Evolutionary conservation across 2,797 vertebrate species (phyloP).

Genomic region (Gobionotothen gibberifrons): DNA sequence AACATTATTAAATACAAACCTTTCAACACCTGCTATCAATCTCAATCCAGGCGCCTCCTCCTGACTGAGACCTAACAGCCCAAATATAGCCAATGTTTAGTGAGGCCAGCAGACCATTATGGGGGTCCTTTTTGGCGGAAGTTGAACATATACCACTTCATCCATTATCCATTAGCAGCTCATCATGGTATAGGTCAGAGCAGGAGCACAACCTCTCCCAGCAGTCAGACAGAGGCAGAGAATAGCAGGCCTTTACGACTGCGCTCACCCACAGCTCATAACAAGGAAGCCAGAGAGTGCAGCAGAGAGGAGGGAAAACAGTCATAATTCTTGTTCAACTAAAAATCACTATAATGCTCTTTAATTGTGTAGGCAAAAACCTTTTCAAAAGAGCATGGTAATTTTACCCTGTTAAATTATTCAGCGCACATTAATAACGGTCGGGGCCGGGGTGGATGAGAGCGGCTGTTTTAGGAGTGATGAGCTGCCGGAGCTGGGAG

Average conservation of each 20-base stretch:
- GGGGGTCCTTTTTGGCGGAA: slow-evolving; percentile 59
- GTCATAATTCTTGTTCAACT: slow-evolving; percentile 83
- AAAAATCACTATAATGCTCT: slow-evolving; percentile 87
- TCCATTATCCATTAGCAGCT: slow-evolving; percentile 83
- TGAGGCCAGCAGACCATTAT: slow-evolving; percentile 64
- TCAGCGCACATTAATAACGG: slow-evolving; percentile 88
- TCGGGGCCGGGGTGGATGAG: slow-evolving; percentile 76
- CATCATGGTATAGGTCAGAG: slow-evolving; percentile 77
- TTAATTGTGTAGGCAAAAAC: slow-evolving; percentile 89
- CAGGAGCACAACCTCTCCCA: slow-evolving; percentile 70
- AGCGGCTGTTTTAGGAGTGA: slow-evolving; percentile 84
- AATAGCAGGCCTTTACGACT: slow-evolving; percentile 46
- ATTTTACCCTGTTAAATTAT: slow-evolving; percentile 89
- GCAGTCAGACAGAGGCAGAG: slow-evolving; percentile 51
- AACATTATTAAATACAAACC: not conserved
- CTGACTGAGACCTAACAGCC: slow-evolving; percentile 50
- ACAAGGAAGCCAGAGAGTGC: slow-evolving; percentile 58
- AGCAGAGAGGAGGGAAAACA: slow-evolving; percentile 65
- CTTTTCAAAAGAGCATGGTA: slow-evolving; percentile 88
- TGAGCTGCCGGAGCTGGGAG: slow-evolving; percentile 79
- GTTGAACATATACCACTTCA: slow-evolving; percentile 76
- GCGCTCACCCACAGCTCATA: slow-evolving; percentile 54
- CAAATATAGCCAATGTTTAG: slow-evolving; percentile 69
- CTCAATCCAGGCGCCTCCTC: slow-evolving; percentile 33
- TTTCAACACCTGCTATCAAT: slow-evolving; percentile 17